Evolutionary conservation across 1,140 invertebrate genomes (phyloP).

Genomic region (Streblospio benedicti): DNA sequence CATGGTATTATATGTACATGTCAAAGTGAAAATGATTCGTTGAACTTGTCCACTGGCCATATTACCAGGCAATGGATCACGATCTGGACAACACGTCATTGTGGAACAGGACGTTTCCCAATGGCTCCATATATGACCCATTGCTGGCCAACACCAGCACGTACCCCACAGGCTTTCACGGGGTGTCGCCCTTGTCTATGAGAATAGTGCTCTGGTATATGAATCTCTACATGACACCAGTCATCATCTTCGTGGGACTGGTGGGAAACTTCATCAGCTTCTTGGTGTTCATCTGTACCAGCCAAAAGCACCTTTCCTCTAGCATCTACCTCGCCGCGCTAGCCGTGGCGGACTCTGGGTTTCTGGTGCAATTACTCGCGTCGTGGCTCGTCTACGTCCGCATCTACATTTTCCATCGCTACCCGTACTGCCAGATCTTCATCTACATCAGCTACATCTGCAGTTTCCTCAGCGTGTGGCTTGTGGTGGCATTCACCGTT

Average conservation of each 20-base stretch:
- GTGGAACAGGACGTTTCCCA: too few species aligned
- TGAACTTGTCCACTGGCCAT: too few species aligned
- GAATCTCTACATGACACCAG: conserved; percentile 60
- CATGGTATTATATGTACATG: too few species aligned
- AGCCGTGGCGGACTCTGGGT: conserved; percentile 50
- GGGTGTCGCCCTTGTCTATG: too few species aligned
- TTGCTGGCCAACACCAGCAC: too few species aligned
- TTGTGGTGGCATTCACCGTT: conserved; percentile 10
- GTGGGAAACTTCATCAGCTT: conserved; percentile 65
- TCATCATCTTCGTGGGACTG: conserved; percentile 57
- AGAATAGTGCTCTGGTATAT: too few species aligned
- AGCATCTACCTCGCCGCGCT: conserved; percentile 56
- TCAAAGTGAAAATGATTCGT: too few species aligned
- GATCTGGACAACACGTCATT: too few species aligned
- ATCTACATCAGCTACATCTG: neutral
- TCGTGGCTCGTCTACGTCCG: conserved; percentile 52
- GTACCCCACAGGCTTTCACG: too few species aligned
- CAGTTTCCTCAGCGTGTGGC: conserved; percentile 8
- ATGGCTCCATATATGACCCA: too few species aligned
- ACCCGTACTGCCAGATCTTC: neutral
- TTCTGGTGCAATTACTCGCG: conserved; percentile 45
- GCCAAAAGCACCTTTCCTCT: conserved; percentile 59
- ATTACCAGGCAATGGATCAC: too few species aligned
- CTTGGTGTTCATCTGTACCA: conserved; percentile 60
- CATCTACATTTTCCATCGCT: neutral